Evolutionary conservation across 1,140 invertebrate species (phyloP), one percentile per base, ranked within the genome.

Genomic region (Drosophila pruinosa): DNA sequence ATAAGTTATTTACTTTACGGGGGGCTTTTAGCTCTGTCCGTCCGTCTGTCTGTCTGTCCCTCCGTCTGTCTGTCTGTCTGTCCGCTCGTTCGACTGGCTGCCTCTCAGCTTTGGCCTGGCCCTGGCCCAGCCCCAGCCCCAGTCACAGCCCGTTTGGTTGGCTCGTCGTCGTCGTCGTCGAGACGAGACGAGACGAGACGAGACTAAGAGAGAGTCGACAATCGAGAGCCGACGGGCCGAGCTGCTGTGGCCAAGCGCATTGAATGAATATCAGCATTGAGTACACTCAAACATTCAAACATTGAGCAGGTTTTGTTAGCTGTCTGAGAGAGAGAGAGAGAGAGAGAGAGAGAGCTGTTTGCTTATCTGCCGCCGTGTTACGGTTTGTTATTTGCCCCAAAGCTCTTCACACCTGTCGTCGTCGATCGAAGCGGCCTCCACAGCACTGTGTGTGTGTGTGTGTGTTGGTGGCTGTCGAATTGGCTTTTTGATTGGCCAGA

Each of bases 401-500:
- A 76, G 72, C 81, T 85, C 81, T 85, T 85, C 81, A 85, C 81
- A 85, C 81, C 81, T 85, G 81, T 74, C 72, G 62, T 41, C 48
- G 64, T 39, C 63, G 63, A 69, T 69, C 57, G 47, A 43, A 41
- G 19, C 56, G 56, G 56, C 39, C 56, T 34, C 34, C 45, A 50
- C 43, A 54, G 14, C 38, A 14, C 21, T 45, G 36, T 45, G 57
- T 50, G 61, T 73, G 69, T 74, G 63, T 59, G 69, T 62, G 75
- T 61, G 50, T 59, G 64, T 47, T 56, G 43, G 65, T 39, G 73
- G 61, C 67, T 81, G 22, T 47, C 43, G 43, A 79, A 50, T 68
- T 76, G 77, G 72, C 81, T 81, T 86, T 85, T 86, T 86, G 81
- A 86, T 86, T 86, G 81, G 81, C 82, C 81, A 86, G 81, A 86